A percentile compares a stretch with the other conserved stretches of the same genome.
Evolutionary conservation across 2,113 vertebrate species (phyloP).

Genomic region (Pygoscelis antarcticus): DNA sequence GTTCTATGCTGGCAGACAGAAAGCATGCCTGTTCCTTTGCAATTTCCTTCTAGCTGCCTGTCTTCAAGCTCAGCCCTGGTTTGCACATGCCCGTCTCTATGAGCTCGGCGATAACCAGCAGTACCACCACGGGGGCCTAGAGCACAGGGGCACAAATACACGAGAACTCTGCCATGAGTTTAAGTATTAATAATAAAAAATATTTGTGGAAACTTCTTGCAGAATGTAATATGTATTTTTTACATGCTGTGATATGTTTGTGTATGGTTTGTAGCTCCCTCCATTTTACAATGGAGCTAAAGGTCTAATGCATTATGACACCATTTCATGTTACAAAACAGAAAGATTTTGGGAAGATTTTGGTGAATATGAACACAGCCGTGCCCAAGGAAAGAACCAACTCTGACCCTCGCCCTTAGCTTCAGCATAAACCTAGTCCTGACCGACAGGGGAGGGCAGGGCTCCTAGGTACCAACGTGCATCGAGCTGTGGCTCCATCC

Average conservation of each 20-base stretch:
- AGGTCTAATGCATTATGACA: background rate
- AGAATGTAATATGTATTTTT: background rate
- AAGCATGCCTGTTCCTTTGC: background rate
- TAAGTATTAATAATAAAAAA: background rate
- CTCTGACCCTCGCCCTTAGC: background rate
- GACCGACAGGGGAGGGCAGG: background rate
- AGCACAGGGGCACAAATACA: background rate
- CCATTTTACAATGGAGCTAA: rapidly evolving
- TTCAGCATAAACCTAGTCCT: background rate
- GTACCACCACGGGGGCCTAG: background rate
- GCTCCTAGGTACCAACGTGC: background rate
- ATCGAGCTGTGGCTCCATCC: background rate
- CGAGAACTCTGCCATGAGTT: background rate
- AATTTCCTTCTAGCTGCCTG: background rate
- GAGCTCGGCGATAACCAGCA: background rate
- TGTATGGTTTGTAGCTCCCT: background rate
- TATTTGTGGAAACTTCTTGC: background rate
- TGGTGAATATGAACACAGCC: background rate
- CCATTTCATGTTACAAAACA: background rate
- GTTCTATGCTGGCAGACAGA: background rate
- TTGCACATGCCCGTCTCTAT: no score
- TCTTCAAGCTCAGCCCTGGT: background rate
- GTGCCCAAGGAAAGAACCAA: background rate
- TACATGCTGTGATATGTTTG: background rate
- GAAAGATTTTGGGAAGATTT: background rate